Evolutionary conservation across 2,888 invertebrate genomes (phyloP).

Genomic region (Idaea biselata): DNA sequence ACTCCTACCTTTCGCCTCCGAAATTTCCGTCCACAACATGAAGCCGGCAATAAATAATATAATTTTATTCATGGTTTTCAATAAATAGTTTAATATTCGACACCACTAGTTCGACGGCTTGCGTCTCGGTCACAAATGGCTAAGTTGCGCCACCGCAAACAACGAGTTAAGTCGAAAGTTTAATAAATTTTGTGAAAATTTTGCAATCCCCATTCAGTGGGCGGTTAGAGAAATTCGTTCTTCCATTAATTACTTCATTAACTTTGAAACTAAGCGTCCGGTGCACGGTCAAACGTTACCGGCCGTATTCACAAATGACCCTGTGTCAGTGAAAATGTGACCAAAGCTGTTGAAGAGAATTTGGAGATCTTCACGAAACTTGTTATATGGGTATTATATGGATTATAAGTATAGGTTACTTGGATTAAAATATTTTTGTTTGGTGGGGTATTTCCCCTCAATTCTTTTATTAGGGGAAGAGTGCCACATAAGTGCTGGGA

Average conservation of each 20-base stretch:
- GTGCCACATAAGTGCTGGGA: no score
- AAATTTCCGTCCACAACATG: not conserved
- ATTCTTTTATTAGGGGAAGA: no score
- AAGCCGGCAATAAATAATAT: not conserved
- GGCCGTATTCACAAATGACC: no score
- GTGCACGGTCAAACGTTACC: not conserved
- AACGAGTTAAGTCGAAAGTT: constrained; percentile 18
- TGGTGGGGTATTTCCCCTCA: no score
- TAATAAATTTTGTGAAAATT: constrained; percentile 13
- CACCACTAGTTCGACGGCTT: constrained; percentile 1
- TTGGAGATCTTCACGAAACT: no score
- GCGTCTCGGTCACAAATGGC: constrained; percentile 21
- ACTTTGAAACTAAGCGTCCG: not conserved
- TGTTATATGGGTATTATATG: no score
- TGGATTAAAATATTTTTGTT: no score
- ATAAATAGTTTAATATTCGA: not conserved
- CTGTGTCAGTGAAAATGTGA: no score
- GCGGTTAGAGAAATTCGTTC: constrained; percentile 16
- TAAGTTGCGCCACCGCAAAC: constrained; percentile 14
- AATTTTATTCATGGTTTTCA: constrained; percentile 1
- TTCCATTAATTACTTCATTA: constrained; percentile 11
- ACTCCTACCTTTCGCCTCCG: not conserved
- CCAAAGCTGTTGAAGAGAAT: no score
- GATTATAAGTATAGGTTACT: no score
- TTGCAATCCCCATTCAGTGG: constrained; percentile 19